Conservation (phyloP, 1,140 invertebrate genomes). For the Agrilus planipennis region DNA sequence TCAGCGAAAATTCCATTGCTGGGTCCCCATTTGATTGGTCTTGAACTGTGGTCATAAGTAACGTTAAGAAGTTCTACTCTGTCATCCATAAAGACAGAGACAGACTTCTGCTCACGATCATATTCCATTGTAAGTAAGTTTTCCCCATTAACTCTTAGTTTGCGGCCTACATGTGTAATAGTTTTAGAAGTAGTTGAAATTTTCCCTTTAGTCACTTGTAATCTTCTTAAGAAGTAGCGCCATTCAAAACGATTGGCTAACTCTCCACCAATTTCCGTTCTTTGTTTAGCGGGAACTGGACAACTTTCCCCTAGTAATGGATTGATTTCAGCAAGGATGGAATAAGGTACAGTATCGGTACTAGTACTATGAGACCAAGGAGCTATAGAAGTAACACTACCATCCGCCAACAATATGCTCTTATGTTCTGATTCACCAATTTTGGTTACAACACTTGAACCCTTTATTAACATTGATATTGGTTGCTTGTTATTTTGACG, state of each 20-base stretch:
- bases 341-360: slow-evolving; percentile 76
- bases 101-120: slow-evolving; percentile 76
- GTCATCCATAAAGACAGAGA: slow-evolving; percentile 83
- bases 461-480: slow-evolving; percentile 76
- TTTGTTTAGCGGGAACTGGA: slow-evolving; percentile 80
- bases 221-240: slow-evolving; percentile 73
- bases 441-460: slow-evolving; percentile 68
- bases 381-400: slow-evolving; percentile 63
- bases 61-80: slow-evolving; percentile 80
- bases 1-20: slow-evolving; percentile 72
- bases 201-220: slow-evolving; percentile 45
- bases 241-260: slow-evolving; percentile 89
- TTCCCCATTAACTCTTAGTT: slow-evolving; percentile 80
- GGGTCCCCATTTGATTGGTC: slow-evolving; percentile 81
- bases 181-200: slow-evolving; percentile 47
- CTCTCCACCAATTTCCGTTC: slow-evolving; percentile 78
- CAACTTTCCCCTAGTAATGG: slow-evolving; percentile 77
- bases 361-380: slow-evolving; percentile 75
- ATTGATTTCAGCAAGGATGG: slow-evolving; percentile 69
- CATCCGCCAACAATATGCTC: slow-evolving; percentile 68
- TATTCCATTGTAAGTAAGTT: slow-evolving; percentile 86
- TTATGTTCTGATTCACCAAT: slow-evolving; percentile 68
- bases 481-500: slow-evolving; percentile 71
- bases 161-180: slow-evolving; percentile 70
- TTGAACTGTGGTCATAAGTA: slow-evolving; percentile 81